Evolutionary conservation across 2,113 vertebrate species (phyloP).

Genomic region (Lynx canadensis): DNA sequence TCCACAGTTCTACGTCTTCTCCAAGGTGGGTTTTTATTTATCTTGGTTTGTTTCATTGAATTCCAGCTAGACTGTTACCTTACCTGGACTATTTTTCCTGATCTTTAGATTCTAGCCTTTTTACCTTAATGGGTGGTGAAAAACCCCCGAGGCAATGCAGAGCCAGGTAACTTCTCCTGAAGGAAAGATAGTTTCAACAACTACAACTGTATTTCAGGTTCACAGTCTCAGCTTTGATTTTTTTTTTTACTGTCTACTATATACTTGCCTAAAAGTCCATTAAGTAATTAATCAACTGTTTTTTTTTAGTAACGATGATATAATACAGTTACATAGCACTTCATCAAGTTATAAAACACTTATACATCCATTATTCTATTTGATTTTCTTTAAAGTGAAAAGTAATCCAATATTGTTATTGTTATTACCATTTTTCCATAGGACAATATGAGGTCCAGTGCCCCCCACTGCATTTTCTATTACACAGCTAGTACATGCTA

Average conservation of each 20-base stretch:
- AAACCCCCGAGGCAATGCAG: not conserved
- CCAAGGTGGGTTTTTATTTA: not conserved
- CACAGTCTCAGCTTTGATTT: not conserved
- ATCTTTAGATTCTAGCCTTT: slow-evolving; percentile 36
- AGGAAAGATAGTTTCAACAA: not conserved
- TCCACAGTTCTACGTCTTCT: not conserved
- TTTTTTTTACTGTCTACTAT: not conserved
- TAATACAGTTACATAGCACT: not conserved
- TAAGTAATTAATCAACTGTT: not conserved
- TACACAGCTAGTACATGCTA: not conserved
- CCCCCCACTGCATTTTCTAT: not conserved
- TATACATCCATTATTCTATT: not conserved
- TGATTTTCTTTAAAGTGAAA: slow-evolving; percentile 41
- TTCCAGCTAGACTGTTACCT: not conserved
- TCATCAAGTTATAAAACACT: slow-evolving; percentile 22
- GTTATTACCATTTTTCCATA: not conserved
- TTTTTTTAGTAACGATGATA: slow-evolving; percentile 37
- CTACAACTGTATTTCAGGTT: not conserved
- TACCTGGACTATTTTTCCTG: not conserved
- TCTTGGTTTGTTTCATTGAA: not conserved
- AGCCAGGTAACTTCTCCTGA: not conserved
- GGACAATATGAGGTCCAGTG: not conserved
- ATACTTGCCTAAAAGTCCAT: not conserved
- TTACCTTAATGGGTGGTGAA: slow-evolving; percentile 6
- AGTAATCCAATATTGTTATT: not conserved